Evolutionary conservation across 2,888 invertebrate genomes (phyloP).

Genomic region (Drosophila imparisetae): DNA sequence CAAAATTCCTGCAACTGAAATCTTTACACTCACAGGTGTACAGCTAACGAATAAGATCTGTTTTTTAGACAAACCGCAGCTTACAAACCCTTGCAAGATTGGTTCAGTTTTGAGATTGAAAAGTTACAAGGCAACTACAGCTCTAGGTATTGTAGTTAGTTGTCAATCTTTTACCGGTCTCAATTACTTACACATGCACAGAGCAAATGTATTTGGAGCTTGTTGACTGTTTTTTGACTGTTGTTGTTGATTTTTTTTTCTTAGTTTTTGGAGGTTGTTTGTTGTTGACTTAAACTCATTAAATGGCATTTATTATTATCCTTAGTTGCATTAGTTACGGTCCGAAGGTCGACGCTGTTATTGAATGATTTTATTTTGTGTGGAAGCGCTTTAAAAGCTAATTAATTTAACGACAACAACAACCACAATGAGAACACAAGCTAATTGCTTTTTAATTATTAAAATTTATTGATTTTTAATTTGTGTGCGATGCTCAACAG

Average conservation of each 20-base stretch:
- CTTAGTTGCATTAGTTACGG: slow-evolving; percentile 44
- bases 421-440: slow-evolving; percentile 10
- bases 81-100: neutral
- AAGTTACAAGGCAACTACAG: neutral
- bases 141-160: neutral
- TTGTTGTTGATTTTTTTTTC: neutral
- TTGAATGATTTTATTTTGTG: slow-evolving; percentile 29
- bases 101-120: neutral
- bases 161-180: neutral
- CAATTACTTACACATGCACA: slow-evolving; percentile 4
- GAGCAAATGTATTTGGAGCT: slow-evolving; percentile 10
- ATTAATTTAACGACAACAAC: slow-evolving; percentile 45
- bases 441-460: slow-evolving; percentile 72
- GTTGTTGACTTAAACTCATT: slow-evolving; percentile 36
- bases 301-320: slow-evolving; percentile 49
- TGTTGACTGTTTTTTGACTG: slow-evolving; percentile 1
- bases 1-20: neutral
- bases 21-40: neutral
- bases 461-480: slow-evolving; percentile 72
- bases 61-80: neutral
- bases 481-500: slow-evolving; percentile 43
- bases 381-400: slow-evolving; percentile 35
- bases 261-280: slow-evolving; percentile 20
- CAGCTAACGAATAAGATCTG: neutral
- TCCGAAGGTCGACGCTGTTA: slow-evolving; percentile 39